Conservation (phyloP, 2,888 invertebrate genomes). For the Campoplex nolae region DNA sequence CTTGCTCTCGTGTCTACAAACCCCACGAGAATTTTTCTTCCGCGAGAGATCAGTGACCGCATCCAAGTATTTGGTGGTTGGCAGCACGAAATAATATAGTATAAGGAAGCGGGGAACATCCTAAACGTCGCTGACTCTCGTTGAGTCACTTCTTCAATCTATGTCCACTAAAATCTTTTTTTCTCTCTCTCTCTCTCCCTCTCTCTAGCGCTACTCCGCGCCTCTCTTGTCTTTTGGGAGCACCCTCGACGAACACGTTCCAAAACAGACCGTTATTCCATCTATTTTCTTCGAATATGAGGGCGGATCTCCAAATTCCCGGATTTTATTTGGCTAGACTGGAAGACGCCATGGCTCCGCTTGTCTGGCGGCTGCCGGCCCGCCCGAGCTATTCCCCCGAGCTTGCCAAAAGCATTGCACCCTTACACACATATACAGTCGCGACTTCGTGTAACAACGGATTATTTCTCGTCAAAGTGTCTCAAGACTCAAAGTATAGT, state of each 20-base stretch:
- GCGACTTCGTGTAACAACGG: not conserved
- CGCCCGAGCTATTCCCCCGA: not conserved
- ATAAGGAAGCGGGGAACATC: not conserved
- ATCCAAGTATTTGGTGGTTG: not conserved
- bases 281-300: conserved; percentile 15
- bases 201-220: not conserved
- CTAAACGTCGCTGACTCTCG: conserved; percentile 37
- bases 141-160: conserved; percentile 43
- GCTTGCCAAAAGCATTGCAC: not conserved
- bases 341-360: conserved; percentile 78
- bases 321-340: conserved; percentile 83
- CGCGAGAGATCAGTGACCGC: conserved; percentile 45
- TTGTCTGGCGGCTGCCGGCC: conserved; percentile 67
- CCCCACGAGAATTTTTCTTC: conserved; percentile 12
- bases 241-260: not conserved
- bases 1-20: not conserved
- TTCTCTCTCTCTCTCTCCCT: not conserved
- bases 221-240: conserved; percentile 6
- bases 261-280: conserved; percentile 38
- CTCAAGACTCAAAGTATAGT: not conserved
- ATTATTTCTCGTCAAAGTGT: not conserved
- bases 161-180: not conserved
- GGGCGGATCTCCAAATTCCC: conserved; percentile 66
- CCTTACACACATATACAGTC: not conserved
- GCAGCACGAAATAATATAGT: not conserved